Evolutionary conservation across 30 jellyfish, hydroid and myxozoan species (phyloP).

Genomic region (Hydractinia echinata): DNA sequence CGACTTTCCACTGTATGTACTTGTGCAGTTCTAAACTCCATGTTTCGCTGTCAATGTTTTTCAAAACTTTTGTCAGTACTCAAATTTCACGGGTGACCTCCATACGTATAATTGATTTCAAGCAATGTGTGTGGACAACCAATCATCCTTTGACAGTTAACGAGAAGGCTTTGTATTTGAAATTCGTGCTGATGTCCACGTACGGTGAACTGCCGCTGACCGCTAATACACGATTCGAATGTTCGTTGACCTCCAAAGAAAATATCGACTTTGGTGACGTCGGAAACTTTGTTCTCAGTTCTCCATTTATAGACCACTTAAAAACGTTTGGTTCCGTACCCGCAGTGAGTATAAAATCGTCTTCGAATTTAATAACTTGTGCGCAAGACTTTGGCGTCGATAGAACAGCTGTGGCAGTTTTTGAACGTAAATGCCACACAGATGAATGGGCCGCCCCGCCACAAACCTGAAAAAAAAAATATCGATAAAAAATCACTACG

Average conservation of each 20-base stretch:
- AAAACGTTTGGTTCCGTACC: slow-evolving; percentile 70
- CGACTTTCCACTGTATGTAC: no score
- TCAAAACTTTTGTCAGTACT: no score
- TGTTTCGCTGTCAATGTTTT: no score
- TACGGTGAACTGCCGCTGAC: slow-evolving; percentile 53
- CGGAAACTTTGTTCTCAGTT: slow-evolving; percentile 55
- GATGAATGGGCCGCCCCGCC: slow-evolving; percentile 96
- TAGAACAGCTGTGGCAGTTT: slow-evolving; percentile 63
- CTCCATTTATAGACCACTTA: slow-evolving; percentile 87
- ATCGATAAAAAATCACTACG: no score
- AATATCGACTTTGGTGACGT: slow-evolving; percentile 55
- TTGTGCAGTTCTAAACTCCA: no score
- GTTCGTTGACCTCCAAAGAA: slow-evolving; percentile 63
- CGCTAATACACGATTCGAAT: slow-evolving; percentile 64
- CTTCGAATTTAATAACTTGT: slow-evolving; percentile 58
- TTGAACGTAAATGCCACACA: slow-evolving; percentile 87
- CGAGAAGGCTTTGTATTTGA: slow-evolving; percentile 70
- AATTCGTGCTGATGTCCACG: slow-evolving; percentile 70
- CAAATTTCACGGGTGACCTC: no score
- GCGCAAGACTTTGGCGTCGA: slow-evolving; percentile 67
- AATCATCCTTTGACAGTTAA: slow-evolving; percentile 20
- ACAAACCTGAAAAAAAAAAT: slow-evolving; percentile 59
- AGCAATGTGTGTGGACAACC: no score
- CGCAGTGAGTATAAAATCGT: slow-evolving; percentile 65
- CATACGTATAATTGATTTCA: no score